Evolutionary conservation across 1,140 invertebrate species (phyloP).

Genomic region (Ridgeia piscesae): DNA sequence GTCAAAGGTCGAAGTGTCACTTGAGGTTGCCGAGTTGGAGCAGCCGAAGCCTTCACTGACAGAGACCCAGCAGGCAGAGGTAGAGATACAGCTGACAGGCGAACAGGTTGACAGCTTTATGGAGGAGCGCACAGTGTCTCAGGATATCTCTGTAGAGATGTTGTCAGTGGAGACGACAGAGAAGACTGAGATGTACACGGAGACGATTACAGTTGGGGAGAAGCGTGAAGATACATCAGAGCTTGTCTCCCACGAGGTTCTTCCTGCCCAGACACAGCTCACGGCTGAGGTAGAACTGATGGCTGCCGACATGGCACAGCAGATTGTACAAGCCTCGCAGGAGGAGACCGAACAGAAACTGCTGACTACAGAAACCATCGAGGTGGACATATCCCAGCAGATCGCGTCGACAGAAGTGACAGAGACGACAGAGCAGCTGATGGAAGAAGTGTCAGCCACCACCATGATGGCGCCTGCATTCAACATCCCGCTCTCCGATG

Average conservation of each 20-base stretch:
- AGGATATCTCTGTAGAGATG: constrained; percentile 19
- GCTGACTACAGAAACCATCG: not conserved
- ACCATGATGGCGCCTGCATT: constrained; percentile 44
- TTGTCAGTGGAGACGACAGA: not conserved
- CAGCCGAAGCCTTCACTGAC: constrained; percentile 9
- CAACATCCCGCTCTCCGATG: constrained; percentile 44
- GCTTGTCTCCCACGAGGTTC: not conserved
- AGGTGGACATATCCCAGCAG: not conserved
- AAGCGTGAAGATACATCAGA: constrained; percentile 21
- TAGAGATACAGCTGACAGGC: constrained; percentile 21
- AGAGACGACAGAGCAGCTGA: not conserved
- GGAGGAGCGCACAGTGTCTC: constrained; percentile 27
- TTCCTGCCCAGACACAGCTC: not conserved
- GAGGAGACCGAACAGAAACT: constrained; percentile 13
- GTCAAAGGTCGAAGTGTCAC: not conserved
- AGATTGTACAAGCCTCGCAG: not conserved
- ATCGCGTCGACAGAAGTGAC: not conserved
- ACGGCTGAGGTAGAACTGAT: constrained; percentile 7
- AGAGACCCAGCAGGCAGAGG: constrained; percentile 16
- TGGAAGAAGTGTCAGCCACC: constrained; percentile 4
- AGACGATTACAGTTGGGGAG: constrained; percentile 25
- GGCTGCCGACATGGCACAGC: not conserved
- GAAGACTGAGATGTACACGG: not conserved
- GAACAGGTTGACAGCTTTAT: constrained; percentile 27
- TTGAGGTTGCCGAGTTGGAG: not conserved